phyloP scores from a whole-genome alignment of 2,797 vertebrate species.

The Emys orbicularis region DNA sequence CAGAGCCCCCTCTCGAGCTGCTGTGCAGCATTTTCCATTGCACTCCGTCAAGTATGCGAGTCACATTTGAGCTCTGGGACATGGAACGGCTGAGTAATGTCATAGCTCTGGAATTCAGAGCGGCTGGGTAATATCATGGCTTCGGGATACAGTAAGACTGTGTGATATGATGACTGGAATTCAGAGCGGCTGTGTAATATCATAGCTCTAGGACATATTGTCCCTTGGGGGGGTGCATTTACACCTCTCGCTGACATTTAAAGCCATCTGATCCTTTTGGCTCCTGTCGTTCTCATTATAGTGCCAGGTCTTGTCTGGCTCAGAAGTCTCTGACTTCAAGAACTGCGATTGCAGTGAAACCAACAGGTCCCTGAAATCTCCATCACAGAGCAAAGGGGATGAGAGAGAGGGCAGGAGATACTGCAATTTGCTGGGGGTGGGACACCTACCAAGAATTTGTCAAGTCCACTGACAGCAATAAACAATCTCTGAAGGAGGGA shows the following conservation, averaged over 20 bases:
- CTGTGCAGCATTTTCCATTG: neutral
- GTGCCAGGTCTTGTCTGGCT: conserved; percentile 66
- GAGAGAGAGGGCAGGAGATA: neutral
- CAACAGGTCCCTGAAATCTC: neutral
- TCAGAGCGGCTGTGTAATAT: neutral
- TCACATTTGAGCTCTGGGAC: neutral
- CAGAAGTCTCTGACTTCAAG: conserved; percentile 30
- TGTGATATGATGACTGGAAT: neutral
- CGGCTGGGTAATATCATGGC: neutral
- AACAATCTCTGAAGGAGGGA: conserved; percentile 24
- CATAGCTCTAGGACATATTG: conserved; percentile 26
- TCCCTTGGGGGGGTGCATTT: conserved; percentile 44
- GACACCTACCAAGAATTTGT: conserved; percentile 7
- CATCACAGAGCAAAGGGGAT: neutral
- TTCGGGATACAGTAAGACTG: neutral
- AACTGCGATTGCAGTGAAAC: conserved; percentile 17
- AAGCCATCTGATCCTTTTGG: conserved; percentile 74
- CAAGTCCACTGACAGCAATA: neutral
- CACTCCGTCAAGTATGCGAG: neutral
- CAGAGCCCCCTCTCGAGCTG: neutral
- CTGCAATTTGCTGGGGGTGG: neutral
- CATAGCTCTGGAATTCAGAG: neutral
- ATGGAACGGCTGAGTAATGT: neutral
- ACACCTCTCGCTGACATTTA: conserved; percentile 73
- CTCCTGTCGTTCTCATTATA: conserved; percentile 43